Base-by-base conservation (phyloP, 2,888 invertebrate species). In the Drosophila suboccidentalis region DNA sequence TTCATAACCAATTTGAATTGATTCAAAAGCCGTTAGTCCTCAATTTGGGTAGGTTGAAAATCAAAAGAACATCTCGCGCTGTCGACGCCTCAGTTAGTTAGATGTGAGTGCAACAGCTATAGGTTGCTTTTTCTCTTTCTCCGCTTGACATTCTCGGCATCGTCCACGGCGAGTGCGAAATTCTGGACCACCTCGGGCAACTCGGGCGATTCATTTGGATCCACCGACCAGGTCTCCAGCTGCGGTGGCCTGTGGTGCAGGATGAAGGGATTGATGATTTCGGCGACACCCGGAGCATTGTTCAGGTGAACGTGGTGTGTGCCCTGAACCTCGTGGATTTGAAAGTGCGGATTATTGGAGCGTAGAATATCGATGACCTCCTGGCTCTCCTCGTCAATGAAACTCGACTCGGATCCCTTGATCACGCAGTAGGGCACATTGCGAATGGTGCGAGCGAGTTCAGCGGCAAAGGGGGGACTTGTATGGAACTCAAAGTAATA, bases 271-370 rank as follows among this genome's bases (percentile, higher is more conserved):
- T 94, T 93, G 51, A 96, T 93, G 19, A 94, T 81, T 3, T 94
- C 93, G 0, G 94, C 94, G n/a, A 96, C 92, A 49, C 88, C 90
- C 79, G 94, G 93, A 1, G 96, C 95, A 85, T 95, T 93, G 81
- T 95, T 95, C 70, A 97, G 93, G 92, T 97, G 97, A 13, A 95
- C 93, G 91, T 96, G 96, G 92, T 97, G 97, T 4, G 94, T 94
- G 10, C 96, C 96, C 41, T 94, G 93, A 1, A 96, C 92, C 59
- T 94, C 93, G 71, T 95, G 94, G 66, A 94, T 93, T 86, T 94
- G 94, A 81, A 95, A 95, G 71, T 95, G 93, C 0, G 93, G 93
- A 84, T 95, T 93, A 71, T 93, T 93, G 55, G 93, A 94, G 58
- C 96, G 91, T 17, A 95, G 86, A 78, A 95, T 94, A 73, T 94